Evolutionary conservation across 2,888 invertebrate genomes (phyloP).

Genomic region (Trachelus iudaicus): DNA sequence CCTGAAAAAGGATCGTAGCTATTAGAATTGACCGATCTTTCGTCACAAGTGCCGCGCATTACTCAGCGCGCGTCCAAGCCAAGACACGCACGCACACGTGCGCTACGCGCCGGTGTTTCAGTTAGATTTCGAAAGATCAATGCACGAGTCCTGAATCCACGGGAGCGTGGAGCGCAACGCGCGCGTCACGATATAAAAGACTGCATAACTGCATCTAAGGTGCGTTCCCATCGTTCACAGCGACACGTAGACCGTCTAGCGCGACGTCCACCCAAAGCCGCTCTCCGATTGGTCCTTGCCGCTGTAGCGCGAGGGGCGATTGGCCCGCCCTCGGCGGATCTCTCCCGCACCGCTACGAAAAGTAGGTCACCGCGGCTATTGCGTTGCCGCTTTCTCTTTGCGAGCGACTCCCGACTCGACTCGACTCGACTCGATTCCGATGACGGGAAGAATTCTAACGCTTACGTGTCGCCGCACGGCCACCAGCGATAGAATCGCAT

Average conservation of each 20-base stretch:
- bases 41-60: neutral
- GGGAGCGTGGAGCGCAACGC: constrained; percentile 25
- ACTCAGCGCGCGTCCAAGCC: neutral
- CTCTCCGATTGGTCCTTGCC: constrained; percentile 30
- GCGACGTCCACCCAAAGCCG: constrained; percentile 9
- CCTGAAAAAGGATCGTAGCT: neutral
- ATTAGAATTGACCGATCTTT: neutral
- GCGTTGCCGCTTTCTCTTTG: constrained; percentile 63
- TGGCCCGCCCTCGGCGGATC: constrained; percentile 20
- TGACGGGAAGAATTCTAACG: constrained; percentile 48
- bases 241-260: constrained; percentile 1
- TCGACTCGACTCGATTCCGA: constrained; percentile 10
- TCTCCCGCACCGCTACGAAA: constrained; percentile 17
- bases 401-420: constrained; percentile 24
- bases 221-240: constrained; percentile 30
- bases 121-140: constrained; percentile 10
- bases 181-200: constrained; percentile 35
- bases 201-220: constrained; percentile 43
- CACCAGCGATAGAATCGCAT: neutral
- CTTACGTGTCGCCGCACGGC: constrained; percentile 31
- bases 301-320: constrained; percentile 26
- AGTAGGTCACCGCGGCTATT: constrained; percentile 44
- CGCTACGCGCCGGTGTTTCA: neutral
- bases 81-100: neutral
- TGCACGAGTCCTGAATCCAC: constrained; percentile 34